Conservation (phyloP, 2,888 invertebrate genomes). For the Anticlea derivata region DNA sequence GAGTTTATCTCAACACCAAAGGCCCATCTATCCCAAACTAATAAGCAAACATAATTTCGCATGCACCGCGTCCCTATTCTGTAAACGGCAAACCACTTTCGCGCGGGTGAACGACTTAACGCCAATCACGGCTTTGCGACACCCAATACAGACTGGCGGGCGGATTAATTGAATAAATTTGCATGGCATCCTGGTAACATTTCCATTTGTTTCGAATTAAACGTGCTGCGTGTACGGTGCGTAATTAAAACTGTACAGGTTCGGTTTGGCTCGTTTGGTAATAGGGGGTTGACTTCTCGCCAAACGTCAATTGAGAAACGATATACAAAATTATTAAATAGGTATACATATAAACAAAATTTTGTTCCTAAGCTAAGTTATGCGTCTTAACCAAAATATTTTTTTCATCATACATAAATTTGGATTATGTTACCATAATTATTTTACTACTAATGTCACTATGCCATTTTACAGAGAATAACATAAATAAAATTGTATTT, state of each 20-base stretch:
- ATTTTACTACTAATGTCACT: no score
- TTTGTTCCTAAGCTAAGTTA: no score
- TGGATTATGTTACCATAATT: no score
- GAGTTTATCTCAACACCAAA: constrained; percentile 6
- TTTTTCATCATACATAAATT: no score
- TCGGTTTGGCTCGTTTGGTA: constrained; percentile 4
- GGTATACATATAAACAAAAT: no score
- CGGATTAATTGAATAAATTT: constrained; percentile 83
- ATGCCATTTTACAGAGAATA: no score
- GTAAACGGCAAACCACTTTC: constrained; percentile 66
- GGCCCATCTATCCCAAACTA: constrained; percentile 47
- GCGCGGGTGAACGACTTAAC: constrained; percentile 69
- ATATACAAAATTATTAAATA: no score
- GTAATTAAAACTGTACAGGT: constrained; percentile 35
- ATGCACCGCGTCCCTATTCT: constrained; percentile 62
- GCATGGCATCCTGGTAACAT: constrained; percentile 73
- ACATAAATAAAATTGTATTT: no score
- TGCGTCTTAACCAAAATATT: no score
- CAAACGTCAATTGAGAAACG: no score
- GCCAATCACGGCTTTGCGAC: constrained; percentile 78
- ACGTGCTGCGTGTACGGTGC: constrained; percentile 41
- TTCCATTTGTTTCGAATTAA: constrained; percentile 78
- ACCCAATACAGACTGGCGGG: constrained; percentile 73
- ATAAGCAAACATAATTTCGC: constrained; percentile 70
- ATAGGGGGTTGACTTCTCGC: constrained; percentile 3